Conservation (phyloP, 1,140 invertebrate species). For the Brachionus paranguensis region DNA sequence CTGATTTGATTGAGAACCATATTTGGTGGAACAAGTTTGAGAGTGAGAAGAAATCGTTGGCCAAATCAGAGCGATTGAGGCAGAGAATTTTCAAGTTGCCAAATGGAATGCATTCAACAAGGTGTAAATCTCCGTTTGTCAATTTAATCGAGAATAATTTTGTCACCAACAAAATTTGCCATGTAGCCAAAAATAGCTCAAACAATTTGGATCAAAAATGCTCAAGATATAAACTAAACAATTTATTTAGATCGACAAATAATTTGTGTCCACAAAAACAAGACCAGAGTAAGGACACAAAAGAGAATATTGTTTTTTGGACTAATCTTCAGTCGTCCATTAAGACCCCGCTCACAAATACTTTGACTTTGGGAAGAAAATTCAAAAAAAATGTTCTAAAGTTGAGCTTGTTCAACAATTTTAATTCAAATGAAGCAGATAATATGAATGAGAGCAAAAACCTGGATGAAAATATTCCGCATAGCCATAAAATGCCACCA, state of each 20-base stretch:
- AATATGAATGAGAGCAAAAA: not conserved
- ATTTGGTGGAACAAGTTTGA: not conserved
- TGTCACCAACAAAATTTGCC: not conserved
- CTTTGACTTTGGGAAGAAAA: slow-evolving; percentile 19
- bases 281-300: not conserved
- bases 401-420: not conserved
- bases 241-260: not conserved
- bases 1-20: not conserved
- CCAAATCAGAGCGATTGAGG: not conserved
- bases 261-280: not conserved
- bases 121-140: slow-evolving; percentile 1
- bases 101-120: not conserved
- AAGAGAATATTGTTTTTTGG: not conserved
- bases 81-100: not conserved
- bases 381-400: slow-evolving; percentile 26
- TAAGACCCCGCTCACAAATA: not conserved
- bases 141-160: slow-evolving; percentile 10
- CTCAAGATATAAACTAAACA: not conserved
- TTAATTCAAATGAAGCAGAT: not conserved
- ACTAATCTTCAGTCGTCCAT: slow-evolving; percentile 7
- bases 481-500: not conserved
- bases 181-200: not conserved
- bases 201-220: not conserved
- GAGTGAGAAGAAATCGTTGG: not conserved
- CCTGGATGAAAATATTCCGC: not conserved